These are phyloP conservation scores for Eucera pruinosa DNA, from an alignment of 2,888 invertebrate species.

Conservation along the genomic window DNA sequence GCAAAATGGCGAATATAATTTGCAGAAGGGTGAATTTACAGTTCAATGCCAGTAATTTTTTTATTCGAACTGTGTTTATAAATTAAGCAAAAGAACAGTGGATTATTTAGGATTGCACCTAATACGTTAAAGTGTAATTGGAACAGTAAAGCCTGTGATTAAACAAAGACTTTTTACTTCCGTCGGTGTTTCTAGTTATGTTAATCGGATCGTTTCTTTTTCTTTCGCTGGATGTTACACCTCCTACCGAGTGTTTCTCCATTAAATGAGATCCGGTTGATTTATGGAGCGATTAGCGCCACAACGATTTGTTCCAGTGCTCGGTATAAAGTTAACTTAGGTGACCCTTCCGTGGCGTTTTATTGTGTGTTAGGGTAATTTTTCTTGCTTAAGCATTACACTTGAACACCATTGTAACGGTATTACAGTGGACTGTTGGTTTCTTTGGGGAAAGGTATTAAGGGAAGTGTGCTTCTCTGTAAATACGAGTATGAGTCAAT, in stretches of 20 bases:
- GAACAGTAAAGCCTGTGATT: not conserved
- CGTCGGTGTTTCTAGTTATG: constrained; percentile 11
- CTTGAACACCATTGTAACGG: not conserved
- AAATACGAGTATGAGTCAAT: too few species aligned
- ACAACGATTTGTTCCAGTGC: not conserved
- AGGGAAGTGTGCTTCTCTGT: too few species aligned
- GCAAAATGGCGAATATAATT: too few species aligned
- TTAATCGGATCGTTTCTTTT: constrained; percentile 4
- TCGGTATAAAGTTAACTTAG: not conserved
- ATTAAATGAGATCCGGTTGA: constrained; percentile 3
- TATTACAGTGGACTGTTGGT: not conserved
- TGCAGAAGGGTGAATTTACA: too few species aligned
- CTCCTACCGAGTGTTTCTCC: constrained; percentile 2
- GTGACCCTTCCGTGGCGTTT: not conserved
- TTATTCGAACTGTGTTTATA: too few species aligned
- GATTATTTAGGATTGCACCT: too few species aligned
- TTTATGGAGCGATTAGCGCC: not conserved
- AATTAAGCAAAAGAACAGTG: too few species aligned
- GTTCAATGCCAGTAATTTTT: too few species aligned
- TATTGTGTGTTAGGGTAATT: not conserved
- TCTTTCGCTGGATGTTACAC: not conserved
- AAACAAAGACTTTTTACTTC: constrained; percentile 19
- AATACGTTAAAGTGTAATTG: too few species aligned
- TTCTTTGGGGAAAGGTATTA: too few species aligned
- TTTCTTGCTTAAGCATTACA: not conserved